Base-by-base conservation (phyloP, 1,140 invertebrate species). In the Zaprionus taronus region DNA sequence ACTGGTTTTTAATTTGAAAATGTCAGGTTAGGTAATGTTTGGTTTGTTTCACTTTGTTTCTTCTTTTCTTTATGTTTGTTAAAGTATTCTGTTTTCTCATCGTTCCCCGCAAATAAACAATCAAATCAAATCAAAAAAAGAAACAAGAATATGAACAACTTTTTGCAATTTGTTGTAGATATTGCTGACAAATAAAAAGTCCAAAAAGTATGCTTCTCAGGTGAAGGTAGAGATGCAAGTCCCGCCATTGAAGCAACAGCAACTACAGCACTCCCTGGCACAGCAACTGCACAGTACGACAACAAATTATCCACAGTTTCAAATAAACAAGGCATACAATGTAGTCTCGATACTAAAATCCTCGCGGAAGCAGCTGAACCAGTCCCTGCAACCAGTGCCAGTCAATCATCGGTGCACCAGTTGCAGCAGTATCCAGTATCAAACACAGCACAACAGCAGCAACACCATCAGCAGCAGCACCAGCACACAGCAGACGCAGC, bases 91-190 rank as follows among this genome's bases (percentile, higher is more conserved):
- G 31, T 28, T 22, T 49, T 49, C 38, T 49, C 9, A 49, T 17
- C 17, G 17, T 47, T 47, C 2, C 31, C 3, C 31, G 41, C 41
- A 51, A 51, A 2, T 17, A n/a, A 44, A 12, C 38, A 68, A 34
- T 34, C 31, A 22, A 22, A 1, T 22, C 22, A 22, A 22, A 22
- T 22, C 20, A 20, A 20, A 20, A 22, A 22, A 22, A 34, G 11
- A 11, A 34, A 34, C 7, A 34, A 72, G 22, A 82, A 63, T 53
- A 69, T 66, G 57, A 63, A 60, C 44, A 49, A 47, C 44, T 26
- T 73, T 65, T 83, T 84, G 68, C 70, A 51, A 81, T 86, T 60
- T 78, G 78, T 89, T 90, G 75, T 90, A 87, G 83, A 90, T 90
- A 74, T 83, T 87, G 53, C 57, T 81, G 65, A 53, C 83, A 62